These are phyloP conservation scores for Heteromormyrus szaboi DNA, from an alignment of 2,797 vertebrate species.

Conservation along the genomic window DNA sequence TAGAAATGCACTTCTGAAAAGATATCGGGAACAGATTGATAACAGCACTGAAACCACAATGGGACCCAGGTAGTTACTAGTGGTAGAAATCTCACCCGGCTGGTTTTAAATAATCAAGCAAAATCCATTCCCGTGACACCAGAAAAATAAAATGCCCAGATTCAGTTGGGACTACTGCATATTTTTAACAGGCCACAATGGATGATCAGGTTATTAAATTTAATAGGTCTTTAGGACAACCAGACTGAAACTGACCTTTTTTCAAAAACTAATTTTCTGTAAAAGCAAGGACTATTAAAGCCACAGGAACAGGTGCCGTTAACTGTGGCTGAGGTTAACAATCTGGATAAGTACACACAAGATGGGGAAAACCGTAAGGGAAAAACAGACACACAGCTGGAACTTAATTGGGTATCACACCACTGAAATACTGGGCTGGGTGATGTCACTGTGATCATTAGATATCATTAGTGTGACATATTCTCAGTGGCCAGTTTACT, in stretches of 20 bases:
- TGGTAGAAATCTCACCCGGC: conserved; percentile 32
- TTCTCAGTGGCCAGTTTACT: background rate
- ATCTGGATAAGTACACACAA: conserved; percentile 4
- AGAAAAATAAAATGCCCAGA: conserved; percentile 35
- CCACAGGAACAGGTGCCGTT: conserved; percentile 25
- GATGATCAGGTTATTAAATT: conserved; percentile 52
- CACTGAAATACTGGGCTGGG: background rate
- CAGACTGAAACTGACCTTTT: conserved; percentile 58
- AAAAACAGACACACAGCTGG: background rate
- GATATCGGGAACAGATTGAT: conserved; percentile 16
- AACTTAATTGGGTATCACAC: conserved; percentile 16
- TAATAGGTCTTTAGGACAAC: conserved; percentile 52
- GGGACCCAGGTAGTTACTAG: conserved; percentile 37
- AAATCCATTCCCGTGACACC: conserved; percentile 39
- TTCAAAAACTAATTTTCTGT: conserved; percentile 29
- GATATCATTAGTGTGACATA: background rate
- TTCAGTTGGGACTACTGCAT: conserved; percentile 36
- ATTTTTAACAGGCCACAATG: conserved; percentile 41
- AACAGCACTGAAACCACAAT: conserved; percentile 25
- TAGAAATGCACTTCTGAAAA: background rate
- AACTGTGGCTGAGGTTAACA: conserved; percentile 32
- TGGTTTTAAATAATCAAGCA: conserved; percentile 42
- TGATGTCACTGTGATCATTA: background rate
- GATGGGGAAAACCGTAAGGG: background rate
- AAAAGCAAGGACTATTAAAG: conserved; percentile 36